Conservation (phyloP, 2,113 vertebrate genomes). For the Pavo muticus region DNA sequence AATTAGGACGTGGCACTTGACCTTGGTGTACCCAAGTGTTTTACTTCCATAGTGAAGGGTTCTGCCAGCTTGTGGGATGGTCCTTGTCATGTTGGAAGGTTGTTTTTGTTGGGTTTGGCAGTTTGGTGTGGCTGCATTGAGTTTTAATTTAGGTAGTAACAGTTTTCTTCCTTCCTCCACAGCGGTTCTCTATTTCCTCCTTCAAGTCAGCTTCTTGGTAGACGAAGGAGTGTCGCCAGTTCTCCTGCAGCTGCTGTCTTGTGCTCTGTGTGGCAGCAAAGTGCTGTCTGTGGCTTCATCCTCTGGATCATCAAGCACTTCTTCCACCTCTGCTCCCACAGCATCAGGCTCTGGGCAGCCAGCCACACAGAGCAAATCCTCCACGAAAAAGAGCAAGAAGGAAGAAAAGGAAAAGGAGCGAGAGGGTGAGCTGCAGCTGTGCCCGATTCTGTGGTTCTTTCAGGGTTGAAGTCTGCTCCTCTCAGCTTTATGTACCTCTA, state of each 20-base stretch:
- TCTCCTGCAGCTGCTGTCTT: conserved; percentile 95
- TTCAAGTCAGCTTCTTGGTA: conserved; percentile 98
- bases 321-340: conserved; percentile 74
- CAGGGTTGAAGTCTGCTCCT: neutral
- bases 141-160: neutral
- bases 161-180: conserved; percentile 11
- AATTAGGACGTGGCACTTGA: neutral
- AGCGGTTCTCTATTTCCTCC: conserved; percentile 97
- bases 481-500: neutral
- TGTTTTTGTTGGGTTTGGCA: neutral
- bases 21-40: neutral
- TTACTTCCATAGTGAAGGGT: neutral
- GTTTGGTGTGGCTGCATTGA: neutral
- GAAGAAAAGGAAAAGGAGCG: conserved; percentile 98
- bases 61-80: neutral
- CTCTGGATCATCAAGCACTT: conserved; percentile 77
- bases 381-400: conserved; percentile 97
- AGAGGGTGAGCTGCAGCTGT: conserved; percentile 83
- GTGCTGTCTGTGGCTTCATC: conserved; percentile 86
- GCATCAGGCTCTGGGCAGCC: conserved; percentile 80
- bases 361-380: conserved; percentile 89
- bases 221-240: conserved; percentile 96
- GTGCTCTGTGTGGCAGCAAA: conserved; percentile 96
- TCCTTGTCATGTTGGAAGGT: neutral
- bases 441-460: neutral